phyloP scores from a whole-genome alignment of 1,140 invertebrate genomes.

The Drosophila yakuba region DNA sequence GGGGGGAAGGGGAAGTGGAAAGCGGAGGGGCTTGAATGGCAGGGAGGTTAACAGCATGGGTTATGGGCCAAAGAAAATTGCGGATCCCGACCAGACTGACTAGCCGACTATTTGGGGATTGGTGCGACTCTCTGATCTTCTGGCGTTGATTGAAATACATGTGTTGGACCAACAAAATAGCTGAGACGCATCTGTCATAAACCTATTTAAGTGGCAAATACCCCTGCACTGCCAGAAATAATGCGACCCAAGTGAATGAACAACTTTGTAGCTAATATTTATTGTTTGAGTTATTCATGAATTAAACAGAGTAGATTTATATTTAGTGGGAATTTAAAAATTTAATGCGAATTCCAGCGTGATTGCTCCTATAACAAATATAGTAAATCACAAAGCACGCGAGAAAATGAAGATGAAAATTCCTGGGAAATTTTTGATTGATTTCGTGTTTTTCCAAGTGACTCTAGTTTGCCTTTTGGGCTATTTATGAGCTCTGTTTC shows the following conservation, averaged over 20 bases:
- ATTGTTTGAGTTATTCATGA: too few species aligned
- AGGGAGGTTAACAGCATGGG: slow-evolving; percentile 34
- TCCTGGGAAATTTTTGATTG: slow-evolving; percentile 7
- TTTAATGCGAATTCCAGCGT: background rate
- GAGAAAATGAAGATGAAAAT: slow-evolving; percentile 1
- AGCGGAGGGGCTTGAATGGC: background rate
- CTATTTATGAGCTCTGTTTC: slow-evolving; percentile 50
- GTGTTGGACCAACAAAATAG: slow-evolving; percentile 16
- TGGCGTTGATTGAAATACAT: slow-evolving; percentile 49
- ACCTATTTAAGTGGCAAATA: slow-evolving; percentile 29
- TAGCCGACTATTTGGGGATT: slow-evolving; percentile 55
- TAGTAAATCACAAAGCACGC: background rate
- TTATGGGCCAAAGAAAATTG: slow-evolving; percentile 33
- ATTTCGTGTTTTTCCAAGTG: slow-evolving; percentile 11
- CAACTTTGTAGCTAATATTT: too few species aligned
- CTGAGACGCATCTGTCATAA: slow-evolving; percentile 36
- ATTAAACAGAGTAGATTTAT: too few species aligned
- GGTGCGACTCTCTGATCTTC: slow-evolving; percentile 37
- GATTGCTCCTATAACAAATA: background rate
- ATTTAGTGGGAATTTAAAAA: too few species aligned
- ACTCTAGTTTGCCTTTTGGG: slow-evolving; percentile 28
- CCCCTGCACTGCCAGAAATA: slow-evolving; percentile 24
- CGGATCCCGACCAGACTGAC: slow-evolving; percentile 15
- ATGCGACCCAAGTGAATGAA: background rate
- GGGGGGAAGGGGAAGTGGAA: background rate